Base-by-base conservation (phyloP, 2,888 invertebrate genomes). In the Eledona agricola region DNA sequence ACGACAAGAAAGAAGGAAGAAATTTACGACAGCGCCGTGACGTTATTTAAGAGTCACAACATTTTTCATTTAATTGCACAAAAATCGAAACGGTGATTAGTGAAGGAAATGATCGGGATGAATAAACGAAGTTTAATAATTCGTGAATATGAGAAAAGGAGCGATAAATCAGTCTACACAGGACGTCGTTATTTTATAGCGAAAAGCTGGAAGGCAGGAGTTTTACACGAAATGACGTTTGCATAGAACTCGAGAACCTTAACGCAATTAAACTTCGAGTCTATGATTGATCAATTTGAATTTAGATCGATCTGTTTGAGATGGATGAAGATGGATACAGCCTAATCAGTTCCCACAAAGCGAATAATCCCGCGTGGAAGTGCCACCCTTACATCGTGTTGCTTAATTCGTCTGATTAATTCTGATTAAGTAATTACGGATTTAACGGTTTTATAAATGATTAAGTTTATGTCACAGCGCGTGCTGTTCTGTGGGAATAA, bases 281-380 rank as follows among this genome's bases (percentile, higher is more conserved):
- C 51, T 55, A 50, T 61, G 58, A 63, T 61, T 55, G 63, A 54
- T 49, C 63, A 57, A 63, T 60, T 60, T 60, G 60, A 60, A 61
- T 63, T 59, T 58, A 63, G 54, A 58, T 60, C 59, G 51, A 57
- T 57, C 57, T 53, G 40, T 57, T 53, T 54, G 46, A 50, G 43
- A 46, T 46, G 47, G 53, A 53, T 57, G 53, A 54, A 57, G 47
- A 57, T 51, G 51, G 53, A 57, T 57, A 57, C 42, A 51, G 63
- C 58, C n/a, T 58, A 59, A 59, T 60, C 59, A 57, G 52, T 45
- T 59, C 23, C 49, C 52, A 58, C 58, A 59, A 59, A 58, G 52
- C 49, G 50, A 52, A 49, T 57, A 53, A 57, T 57, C 53, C 53
- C 29, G 52, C 49, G 56, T 43, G 40, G 52, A 56, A 57, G 38